phyloP scores from a whole-genome alignment of 2,113 vertebrate genomes.

The human region DNA sequence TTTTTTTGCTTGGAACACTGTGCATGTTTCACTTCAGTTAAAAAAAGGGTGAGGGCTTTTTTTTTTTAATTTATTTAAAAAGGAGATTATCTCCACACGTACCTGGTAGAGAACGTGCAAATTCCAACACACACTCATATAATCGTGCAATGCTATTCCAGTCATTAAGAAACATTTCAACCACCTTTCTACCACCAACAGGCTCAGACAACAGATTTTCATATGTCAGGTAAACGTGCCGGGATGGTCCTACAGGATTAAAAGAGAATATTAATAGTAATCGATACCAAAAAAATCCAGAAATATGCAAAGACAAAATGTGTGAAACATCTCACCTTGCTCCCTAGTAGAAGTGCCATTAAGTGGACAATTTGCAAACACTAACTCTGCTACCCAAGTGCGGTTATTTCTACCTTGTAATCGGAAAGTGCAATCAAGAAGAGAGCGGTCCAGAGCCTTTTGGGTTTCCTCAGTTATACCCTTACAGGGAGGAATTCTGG shows the following conservation, averaged over 20 bases:
- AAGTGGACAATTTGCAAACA: conserved; percentile 97
- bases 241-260: conserved; percentile 89
- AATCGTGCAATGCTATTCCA: conserved; percentile 97
- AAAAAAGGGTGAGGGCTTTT: neutral
- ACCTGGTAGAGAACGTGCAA: conserved; percentile 95
- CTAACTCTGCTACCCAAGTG: conserved; percentile 97
- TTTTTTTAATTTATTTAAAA: neutral
- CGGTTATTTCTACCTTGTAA: conserved; percentile 99
- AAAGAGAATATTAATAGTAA: conserved; percentile 49
- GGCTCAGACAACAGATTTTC: conserved; percentile 98
- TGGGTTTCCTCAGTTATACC: conserved; percentile 94
- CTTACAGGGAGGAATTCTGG: conserved; percentile 96
- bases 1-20: neutral
- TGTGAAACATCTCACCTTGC: conserved; percentile 87
- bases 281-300: neutral
- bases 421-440: conserved; percentile 98
- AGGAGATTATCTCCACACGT: conserved; percentile 33
- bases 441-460: conserved; percentile 92
- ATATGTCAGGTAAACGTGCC: conserved; percentile 96
- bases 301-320: neutral
- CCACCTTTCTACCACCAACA: conserved; percentile 96
- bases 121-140: conserved; percentile 97
- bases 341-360: conserved; percentile 96
- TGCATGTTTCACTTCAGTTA: neutral
- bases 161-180: conserved; percentile 99